Evolutionary conservation across 2,797 vertebrate genomes (phyloP).

Genomic region (Gambusia yucatana): DNA sequence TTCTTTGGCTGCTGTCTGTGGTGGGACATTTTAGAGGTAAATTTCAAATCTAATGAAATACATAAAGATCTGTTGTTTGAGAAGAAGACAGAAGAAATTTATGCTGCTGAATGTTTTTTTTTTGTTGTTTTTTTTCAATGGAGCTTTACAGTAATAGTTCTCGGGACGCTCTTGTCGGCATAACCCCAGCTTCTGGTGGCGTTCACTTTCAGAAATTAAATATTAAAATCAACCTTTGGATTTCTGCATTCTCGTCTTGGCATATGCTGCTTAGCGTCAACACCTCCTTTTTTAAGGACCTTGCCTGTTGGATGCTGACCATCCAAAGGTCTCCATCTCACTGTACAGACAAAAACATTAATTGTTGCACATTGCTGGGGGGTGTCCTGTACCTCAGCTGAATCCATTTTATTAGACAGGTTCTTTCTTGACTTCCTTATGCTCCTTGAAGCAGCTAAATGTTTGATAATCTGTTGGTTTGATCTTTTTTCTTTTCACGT

Average conservation of each 20-base stretch:
- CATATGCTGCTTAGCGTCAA: neutral
- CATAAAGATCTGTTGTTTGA: neutral
- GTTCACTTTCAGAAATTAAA: neutral
- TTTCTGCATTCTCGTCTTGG: neutral
- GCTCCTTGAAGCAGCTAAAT: neutral
- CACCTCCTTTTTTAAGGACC: too few relatives aligned
- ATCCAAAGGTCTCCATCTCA: neutral
- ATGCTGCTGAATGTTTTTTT: neutral
- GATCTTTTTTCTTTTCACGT: neutral
- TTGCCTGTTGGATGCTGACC: neutral
- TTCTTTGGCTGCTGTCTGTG: neutral
- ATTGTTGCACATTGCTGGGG: neutral
- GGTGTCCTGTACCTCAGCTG: neutral
- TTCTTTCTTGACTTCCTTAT: neutral
- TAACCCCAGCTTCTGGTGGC: neutral
- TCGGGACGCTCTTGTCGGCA: neutral
- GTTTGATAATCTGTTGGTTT: neutral
- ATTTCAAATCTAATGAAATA: neutral
- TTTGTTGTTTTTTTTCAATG: neutral
- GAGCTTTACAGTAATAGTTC: neutral
- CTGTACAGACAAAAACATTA: neutral
- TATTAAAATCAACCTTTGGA: neutral
- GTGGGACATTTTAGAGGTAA: too few relatives aligned
- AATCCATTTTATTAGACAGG: neutral
- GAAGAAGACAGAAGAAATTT: neutral